Evolutionary conservation across 2,888 invertebrate genomes (phyloP), one percentile per base, ranked within the genome.

Genomic region (Gari tellinella): DNA sequence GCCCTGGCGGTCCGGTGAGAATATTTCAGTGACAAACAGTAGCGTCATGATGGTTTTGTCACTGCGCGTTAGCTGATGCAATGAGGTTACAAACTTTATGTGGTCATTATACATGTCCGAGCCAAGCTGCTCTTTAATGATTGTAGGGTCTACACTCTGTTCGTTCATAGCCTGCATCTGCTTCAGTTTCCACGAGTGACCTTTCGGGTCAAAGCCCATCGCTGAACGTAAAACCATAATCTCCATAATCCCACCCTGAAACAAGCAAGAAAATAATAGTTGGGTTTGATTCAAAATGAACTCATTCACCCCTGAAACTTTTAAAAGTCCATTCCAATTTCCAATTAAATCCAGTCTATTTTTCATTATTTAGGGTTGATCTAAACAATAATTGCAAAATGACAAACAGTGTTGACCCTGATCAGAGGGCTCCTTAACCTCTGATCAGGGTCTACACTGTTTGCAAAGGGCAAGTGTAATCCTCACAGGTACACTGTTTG

Each of bases 191-290:
- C 87, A 88, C 38, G 65, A 65, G 53, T 81, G 80, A 12, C 79
- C 75, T 38, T 70, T 56, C 4, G 86, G 82, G 82, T 93, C 92
- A 75, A 91, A 93, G 23, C 89, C 89, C 82, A 91, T 89, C 2
- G 92, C 92, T 14, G 92, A 92, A 7, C 92, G 87, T 15, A 93
- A 85, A 37, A 92, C 90, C 84, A 92, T 92, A 77, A 93, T 90
- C 81, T 93, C 93, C 79, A 93, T 88, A 19, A 93, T 92, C 0
- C 92, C 92, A 37, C 90, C 90, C 80, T 89, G 81, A 19, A 76
- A 74, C n/a, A n/a, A n/a, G n/a, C n/a, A n/a, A n/a, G n/a, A n/a
- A n/a, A n/a, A n/a, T n/a, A n/a, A n/a, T n/a, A n/a, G n/a, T n/a
- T n/a, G n/a, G n/a, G n/a, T n/a, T n/a, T n/a, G n/a, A n/a, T n/a